These are phyloP conservation scores for Brenthis hecate DNA, from an alignment of 2,888 invertebrate species.

Conservation along the genomic window DNA sequence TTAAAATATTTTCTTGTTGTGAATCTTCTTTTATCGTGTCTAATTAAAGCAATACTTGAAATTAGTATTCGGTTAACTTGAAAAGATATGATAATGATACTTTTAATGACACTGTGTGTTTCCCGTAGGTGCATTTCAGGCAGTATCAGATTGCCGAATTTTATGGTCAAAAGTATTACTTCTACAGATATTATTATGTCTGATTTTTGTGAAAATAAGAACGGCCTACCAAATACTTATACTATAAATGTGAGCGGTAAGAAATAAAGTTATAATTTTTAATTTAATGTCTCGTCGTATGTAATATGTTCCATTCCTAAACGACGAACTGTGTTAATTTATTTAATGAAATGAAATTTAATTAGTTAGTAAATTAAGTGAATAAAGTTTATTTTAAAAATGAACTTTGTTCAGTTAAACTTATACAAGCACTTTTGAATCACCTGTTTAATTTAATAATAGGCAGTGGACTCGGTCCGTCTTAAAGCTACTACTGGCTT, in stretches of 20 bases:
- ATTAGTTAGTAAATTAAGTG: no score
- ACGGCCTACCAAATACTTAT: slow-evolving; percentile 70
- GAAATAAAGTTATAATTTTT: slow-evolving; percentile 36
- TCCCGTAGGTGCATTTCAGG: slow-evolving; percentile 79
- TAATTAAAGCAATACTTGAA: no score
- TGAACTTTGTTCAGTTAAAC: no score
- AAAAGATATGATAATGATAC: no score
- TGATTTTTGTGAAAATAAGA: slow-evolving; percentile 67
- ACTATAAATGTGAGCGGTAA: slow-evolving; percentile 77
- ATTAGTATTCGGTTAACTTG: no score
- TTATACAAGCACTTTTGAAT: no score
- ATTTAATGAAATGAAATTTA: no score
- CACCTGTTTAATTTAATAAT: no score
- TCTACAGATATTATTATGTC: slow-evolving; percentile 73
- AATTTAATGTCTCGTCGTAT: neutral
- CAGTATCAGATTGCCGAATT: slow-evolving; percentile 73
- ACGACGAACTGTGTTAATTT: neutral
- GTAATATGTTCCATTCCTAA: no score
- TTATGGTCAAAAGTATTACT: slow-evolving; percentile 61
- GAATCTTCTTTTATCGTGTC: neutral
- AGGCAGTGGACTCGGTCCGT: no score
- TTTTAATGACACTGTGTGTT: neutral
- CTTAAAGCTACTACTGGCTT: no score
- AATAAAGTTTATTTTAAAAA: no score
- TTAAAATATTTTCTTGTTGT: neutral